Percentiles rank a stretch among this genome's conserved stretches.
Evolutionary conservation across 1,140 invertebrate genomes (phyloP).

Genomic region (Bombus confusus): DNA sequence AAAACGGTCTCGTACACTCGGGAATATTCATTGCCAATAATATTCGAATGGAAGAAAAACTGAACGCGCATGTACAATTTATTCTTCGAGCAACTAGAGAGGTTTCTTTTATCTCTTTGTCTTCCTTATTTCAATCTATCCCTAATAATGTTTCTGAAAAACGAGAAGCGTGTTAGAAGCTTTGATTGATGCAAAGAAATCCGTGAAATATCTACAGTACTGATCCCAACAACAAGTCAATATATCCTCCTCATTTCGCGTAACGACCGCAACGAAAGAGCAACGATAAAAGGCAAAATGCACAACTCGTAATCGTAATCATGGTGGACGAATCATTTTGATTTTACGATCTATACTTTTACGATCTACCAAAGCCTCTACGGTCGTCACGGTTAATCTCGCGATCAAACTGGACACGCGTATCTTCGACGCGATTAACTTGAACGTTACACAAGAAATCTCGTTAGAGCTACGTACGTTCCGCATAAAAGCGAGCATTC

Average conservation of each 20-base stretch:
- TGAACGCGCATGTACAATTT: too few species aligned
- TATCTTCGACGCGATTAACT: conserved; percentile 49
- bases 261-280: neutral
- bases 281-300: conserved; percentile 3
- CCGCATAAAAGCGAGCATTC: conserved; percentile 15
- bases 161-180: neutral
- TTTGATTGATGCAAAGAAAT: neutral
- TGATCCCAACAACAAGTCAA: neutral
- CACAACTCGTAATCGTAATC: conserved; percentile 3
- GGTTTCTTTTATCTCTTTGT: too few species aligned
- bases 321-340: neutral
- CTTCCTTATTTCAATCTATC: too few species aligned
- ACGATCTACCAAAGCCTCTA: neutral
- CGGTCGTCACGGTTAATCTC: conserved; percentile 39
- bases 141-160: neutral
- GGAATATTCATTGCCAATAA: neutral
- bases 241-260: neutral
- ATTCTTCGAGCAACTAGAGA: too few species aligned
- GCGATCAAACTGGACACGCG: conserved; percentile 45
- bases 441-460: conserved; percentile 55
- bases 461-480: neutral
- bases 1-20: neutral
- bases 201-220: neutral
- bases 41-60: neutral
- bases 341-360: conserved; percentile 23